Percentiles rank a stretch among this genome's conserved stretches.
Evolutionary conservation across 35 echinoderm and acorn worm species (phyloP).

Genomic region (Lytechinus pictus): DNA sequence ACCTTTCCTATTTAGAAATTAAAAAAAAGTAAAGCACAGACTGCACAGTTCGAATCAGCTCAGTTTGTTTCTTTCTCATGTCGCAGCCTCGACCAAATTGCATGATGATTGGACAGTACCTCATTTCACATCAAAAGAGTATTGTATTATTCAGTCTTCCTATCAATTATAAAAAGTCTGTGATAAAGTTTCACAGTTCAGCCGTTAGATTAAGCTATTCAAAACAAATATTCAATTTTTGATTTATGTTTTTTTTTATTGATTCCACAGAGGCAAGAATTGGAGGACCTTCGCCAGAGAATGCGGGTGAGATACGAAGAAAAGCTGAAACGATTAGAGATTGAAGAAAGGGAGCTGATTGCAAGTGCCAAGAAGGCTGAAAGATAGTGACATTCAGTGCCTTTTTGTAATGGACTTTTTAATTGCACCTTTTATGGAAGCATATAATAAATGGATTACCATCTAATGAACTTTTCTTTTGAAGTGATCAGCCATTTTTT

Average conservation of each 20-base stretch:
- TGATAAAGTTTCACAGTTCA: no score
- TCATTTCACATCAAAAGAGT: no score
- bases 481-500: background rate
- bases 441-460: background rate
- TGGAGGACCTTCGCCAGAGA: constrained; percentile 59
- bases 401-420: background rate
- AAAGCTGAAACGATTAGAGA: constrained; percentile 58
- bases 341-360: constrained; percentile 59
- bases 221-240: background rate
- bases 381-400: background rate
- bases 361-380: constrained; percentile 56
- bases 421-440: background rate
- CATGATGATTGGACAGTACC: no score
- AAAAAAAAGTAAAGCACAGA: no score
- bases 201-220: no score
- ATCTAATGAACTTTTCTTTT: background rate
- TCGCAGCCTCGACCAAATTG: no score
- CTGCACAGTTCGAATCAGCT: no score
- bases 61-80: no score
- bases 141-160: no score
- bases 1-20: no score
- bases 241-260: background rate
- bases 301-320: constrained; percentile 64
- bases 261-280: constrained; percentile 62
- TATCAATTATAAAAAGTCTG: no score